Evolutionary conservation across 2,888 invertebrate species (phyloP).

Genomic region (Acronicta psi): DNA sequence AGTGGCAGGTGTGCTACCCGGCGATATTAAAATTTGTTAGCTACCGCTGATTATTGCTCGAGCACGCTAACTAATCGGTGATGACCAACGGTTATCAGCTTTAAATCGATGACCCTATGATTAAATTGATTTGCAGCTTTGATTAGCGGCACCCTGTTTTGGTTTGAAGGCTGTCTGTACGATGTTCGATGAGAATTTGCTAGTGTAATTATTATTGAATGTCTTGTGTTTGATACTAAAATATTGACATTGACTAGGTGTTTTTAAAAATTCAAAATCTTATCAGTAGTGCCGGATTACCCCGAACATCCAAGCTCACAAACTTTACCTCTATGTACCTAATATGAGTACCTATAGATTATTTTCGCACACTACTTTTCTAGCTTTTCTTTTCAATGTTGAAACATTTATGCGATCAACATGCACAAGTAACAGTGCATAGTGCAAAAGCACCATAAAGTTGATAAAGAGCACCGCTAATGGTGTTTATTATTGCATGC

Average conservation of each 20-base stretch:
- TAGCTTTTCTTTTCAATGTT: neutral
- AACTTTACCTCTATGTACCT: too few species aligned
- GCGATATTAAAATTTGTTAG: slow-evolving; percentile 79
- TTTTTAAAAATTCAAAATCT: too few species aligned
- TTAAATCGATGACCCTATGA: slow-evolving; percentile 66
- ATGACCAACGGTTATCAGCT: slow-evolving; percentile 63
- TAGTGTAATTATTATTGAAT: too few species aligned
- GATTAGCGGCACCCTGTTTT: slow-evolving; percentile 28
- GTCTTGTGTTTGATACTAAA: too few species aligned
- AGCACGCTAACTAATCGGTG: slow-evolving; percentile 70
- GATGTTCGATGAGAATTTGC: neutral
- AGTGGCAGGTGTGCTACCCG: slow-evolving; percentile 75
- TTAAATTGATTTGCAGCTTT: slow-evolving; percentile 60
- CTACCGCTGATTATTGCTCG: slow-evolving; percentile 67
- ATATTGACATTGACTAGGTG: too few species aligned
- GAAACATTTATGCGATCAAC: slow-evolving; percentile 2
- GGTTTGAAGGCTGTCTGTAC: slow-evolving; percentile 21
- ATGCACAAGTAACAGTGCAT: slow-evolving; percentile 6
- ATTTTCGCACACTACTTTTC: neutral
- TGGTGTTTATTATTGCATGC: slow-evolving; percentile 12
- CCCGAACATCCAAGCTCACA: too few species aligned
- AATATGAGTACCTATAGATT: too few species aligned
- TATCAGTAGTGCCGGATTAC: too few species aligned
- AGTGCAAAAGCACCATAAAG: slow-evolving; percentile 2
- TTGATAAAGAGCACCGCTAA: slow-evolving; percentile 9